Evolutionary conservation across 2,888 invertebrate species (phyloP).

Genomic region (Plutella xylostella): DNA sequence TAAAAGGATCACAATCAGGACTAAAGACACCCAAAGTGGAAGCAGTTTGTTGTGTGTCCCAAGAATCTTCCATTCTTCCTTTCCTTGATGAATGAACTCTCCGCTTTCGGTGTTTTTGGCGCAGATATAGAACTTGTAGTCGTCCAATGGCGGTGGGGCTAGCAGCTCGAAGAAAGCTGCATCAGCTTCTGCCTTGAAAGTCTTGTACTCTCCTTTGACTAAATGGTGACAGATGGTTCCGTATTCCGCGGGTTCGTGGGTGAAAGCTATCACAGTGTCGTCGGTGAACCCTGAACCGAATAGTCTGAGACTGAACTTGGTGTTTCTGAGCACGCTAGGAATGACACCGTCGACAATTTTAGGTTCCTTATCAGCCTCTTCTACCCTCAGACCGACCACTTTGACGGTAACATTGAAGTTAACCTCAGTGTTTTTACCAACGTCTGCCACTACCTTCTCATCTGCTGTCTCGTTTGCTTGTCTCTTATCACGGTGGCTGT

Average conservation of each 20-base stretch:
- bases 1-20: constrained; percentile 80
- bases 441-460: neutral
- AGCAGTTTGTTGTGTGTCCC: constrained; percentile 77
- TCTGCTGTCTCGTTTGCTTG: neutral
- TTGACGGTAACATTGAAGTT: constrained; percentile 20
- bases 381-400: constrained; percentile 44
- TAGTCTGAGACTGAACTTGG: constrained; percentile 35
- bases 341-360: constrained; percentile 47
- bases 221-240: constrained; percentile 33
- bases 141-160: constrained; percentile 42
- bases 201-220: constrained; percentile 34
- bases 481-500: neutral
- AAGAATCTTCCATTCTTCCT: constrained; percentile 73
- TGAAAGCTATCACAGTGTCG: constrained; percentile 44
- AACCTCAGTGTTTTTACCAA: neutral
- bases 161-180: constrained; percentile 38
- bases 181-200: constrained; percentile 23
- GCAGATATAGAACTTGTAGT: constrained; percentile 52
- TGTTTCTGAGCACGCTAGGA: constrained; percentile 45
- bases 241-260: constrained; percentile 31
- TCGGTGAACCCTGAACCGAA: constrained; percentile 46
- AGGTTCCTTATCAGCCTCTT: constrained; percentile 49
- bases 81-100: constrained; percentile 75
- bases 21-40: constrained; percentile 82
- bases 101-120: constrained; percentile 29